A percentile compares a stretch with the other conserved stretches of the same genome.
phyloP scores from a whole-genome alignment of 2,797 vertebrate genomes.

The Esox masquinongy region DNA sequence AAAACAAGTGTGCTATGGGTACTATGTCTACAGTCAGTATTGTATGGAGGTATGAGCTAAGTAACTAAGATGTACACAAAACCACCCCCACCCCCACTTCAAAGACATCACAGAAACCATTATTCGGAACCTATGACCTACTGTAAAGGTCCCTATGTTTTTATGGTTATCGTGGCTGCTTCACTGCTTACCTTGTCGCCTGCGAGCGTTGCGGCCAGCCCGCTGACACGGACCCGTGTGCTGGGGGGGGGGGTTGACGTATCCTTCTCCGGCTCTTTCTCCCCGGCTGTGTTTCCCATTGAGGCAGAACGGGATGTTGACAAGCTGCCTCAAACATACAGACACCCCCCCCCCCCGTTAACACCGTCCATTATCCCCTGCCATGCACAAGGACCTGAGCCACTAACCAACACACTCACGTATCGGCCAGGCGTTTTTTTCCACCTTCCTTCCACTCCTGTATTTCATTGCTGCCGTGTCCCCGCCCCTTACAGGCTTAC shows the following conservation, averaged over 20 bases:
- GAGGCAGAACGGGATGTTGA: constrained; percentile 16
- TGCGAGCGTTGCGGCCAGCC: not conserved
- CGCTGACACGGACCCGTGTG: not conserved
- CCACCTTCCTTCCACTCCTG: not conserved
- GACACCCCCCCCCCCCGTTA: not conserved
- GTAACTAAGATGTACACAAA: not conserved
- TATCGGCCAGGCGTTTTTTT: not conserved
- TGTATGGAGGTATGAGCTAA: too few relatives aligned
- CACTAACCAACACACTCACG: constrained; percentile 15
- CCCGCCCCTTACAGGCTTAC: not conserved
- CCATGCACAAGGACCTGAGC: constrained; percentile 4
- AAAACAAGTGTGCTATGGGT: too few relatives aligned
- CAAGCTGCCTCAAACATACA: constrained; percentile 26
- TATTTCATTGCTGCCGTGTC: not conserved
- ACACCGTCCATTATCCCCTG: constrained; percentile 24
- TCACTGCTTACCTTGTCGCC: constrained; percentile 15
- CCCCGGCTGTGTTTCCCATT: not conserved
- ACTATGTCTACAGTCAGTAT: too few relatives aligned
- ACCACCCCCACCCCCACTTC: not conserved
- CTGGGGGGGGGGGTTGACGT: too few relatives aligned
- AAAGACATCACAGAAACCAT: not conserved
- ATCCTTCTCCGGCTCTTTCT: not conserved
- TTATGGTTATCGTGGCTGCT: not conserved
- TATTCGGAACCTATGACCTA: not conserved
- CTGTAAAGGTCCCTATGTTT: not conserved